Evolutionary conservation across 2,113 vertebrate genomes (phyloP), one percentile per base, ranked within the genome.

Genomic region (Neomonachus schauinslandi): DNA sequence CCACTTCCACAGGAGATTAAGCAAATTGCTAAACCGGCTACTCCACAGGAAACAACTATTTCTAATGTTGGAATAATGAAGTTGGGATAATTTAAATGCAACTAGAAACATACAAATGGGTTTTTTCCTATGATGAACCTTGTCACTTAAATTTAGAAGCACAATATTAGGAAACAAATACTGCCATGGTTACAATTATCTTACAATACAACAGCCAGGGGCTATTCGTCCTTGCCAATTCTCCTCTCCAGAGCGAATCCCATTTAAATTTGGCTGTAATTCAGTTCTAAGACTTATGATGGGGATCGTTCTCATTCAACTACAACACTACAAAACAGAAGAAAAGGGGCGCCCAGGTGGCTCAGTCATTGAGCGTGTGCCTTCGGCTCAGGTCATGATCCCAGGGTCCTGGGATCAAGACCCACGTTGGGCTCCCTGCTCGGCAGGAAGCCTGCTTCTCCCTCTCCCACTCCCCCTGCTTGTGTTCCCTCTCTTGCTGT

Each of bases 121-220:
- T 33, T 79, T 86, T 89, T 90, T 63, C 81, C 94, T n/a, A 39
- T 10, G 55, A 63, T 24, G 39, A 67, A 19, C 46, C 77, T 74
- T 16, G 6, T 91, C 72, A 1, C 61, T 86, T 69, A 74, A 74
- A 92, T 49, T 53, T 7, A 69, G 89, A 82, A 95, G 92, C 88
- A 74, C 55, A 53, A 11, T 36, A 77, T 65, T 28, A 80, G 93
- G 53, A 92, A 94, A 80, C 79, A 94, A 81, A 91, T 5, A 5
- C 33, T 49, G 53, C 89, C 86, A 53, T 80, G 89, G 91, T 90
- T 82, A 89, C 93, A 59, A 76, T 36, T 14, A 93, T 49, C 59
- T 49, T n/a, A n/a, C 26, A 42, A 26, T 36, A 42, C 2, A 49
- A 2, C 21, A 55, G 77, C 51, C 71, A 33, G 5, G 36, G 36